Percentiles rank a stretch among this genome's conserved stretches.
Evolutionary conservation across 2,888 invertebrate genomes (phyloP).

Genomic region (Nephrocerus scutellatus): DNA sequence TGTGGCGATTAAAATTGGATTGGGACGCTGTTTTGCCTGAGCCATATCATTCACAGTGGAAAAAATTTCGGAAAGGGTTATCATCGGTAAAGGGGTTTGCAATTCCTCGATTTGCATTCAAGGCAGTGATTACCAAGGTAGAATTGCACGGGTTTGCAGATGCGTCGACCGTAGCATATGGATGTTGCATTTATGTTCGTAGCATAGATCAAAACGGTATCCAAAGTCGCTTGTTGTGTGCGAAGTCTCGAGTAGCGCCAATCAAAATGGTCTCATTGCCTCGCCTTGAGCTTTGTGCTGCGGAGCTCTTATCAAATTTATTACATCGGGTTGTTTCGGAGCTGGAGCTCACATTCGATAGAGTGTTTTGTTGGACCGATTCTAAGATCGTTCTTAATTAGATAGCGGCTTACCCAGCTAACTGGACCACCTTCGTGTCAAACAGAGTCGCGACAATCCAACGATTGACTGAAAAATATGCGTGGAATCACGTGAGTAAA

Average conservation of each 20-base stretch:
- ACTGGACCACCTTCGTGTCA: slow-evolving; percentile 18
- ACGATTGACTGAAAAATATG: slow-evolving; percentile 8
- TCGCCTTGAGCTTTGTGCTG: slow-evolving; percentile 30
- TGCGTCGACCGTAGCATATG: too few species aligned
- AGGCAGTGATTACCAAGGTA: neutral
- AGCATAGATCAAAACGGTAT: neutral
- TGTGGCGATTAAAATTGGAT: slow-evolving; percentile 11
- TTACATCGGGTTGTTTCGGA: slow-evolving; percentile 10
- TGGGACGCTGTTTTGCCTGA: slow-evolving; percentile 18
- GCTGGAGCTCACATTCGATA: slow-evolving; percentile 6
- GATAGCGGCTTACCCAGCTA: slow-evolving; percentile 19
- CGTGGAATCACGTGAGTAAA: slow-evolving; percentile 29
- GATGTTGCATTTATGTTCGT: slow-evolving; percentile 9
- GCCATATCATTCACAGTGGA: slow-evolving; percentile 6
- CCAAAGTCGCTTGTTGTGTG: slow-evolving; percentile 1
- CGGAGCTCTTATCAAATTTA: slow-evolving; percentile 25
- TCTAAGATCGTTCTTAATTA: slow-evolving; percentile 20
- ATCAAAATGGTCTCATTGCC: slow-evolving; percentile 24
- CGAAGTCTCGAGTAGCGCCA: slow-evolving; percentile 16
- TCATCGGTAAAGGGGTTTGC: slow-evolving; percentile 1
- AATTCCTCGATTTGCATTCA: slow-evolving; percentile 12
- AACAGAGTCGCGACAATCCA: slow-evolving; percentile 14
- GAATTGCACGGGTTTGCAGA: slow-evolving; percentile 17
- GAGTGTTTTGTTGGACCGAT: slow-evolving; percentile 19
- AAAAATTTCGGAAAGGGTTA: slow-evolving; percentile 3